phyloP scores from a whole-genome alignment of 2,113 vertebrate genomes.

The Leiothrix lutea region DNA sequence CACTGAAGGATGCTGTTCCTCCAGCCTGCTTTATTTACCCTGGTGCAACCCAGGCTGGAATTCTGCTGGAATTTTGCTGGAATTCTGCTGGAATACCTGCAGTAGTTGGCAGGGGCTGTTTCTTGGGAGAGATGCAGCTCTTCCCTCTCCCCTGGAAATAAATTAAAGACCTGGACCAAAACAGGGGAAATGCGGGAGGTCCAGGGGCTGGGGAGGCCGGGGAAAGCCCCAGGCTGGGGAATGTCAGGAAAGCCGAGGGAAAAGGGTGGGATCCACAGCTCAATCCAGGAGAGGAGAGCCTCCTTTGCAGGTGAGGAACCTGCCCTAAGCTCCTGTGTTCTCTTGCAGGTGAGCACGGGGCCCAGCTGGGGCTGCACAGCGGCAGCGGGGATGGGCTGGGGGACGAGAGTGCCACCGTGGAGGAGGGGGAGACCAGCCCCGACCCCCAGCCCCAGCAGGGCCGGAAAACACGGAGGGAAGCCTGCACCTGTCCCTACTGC shows the following conservation, averaged over 20 bases:
- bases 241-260: rapidly evolving
- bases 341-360: slow-evolving; percentile 80
- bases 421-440: slow-evolving; percentile 84
- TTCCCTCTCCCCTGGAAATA: not conserved
- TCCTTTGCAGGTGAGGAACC: rapidly evolving
- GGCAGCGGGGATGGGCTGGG: slow-evolving; percentile 79
- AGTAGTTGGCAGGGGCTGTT: not conserved
- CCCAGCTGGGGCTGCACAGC: slow-evolving; percentile 77
- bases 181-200: rapidly evolving
- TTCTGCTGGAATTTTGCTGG: not conserved
- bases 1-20: not conserved
- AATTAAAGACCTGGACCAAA: not conserved
- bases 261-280: too few relatives aligned
- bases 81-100: not conserved
- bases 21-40: not conserved
- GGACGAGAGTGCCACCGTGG: slow-evolving; percentile 80
- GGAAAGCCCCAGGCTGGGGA: not conserved
- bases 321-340: rapidly evolving
- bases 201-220: not conserved
- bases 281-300: rapidly evolving
- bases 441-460: slow-evolving; percentile 82
- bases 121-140: not conserved
- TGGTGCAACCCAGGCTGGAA: not conserved
- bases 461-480: slow-evolving; percentile 87
- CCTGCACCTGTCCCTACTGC: slow-evolving; percentile 96